Evolutionary conservation across 2,797 vertebrate species (phyloP), one percentile per base, ranked within the genome.

Genomic region (Spheniscus humboldti): DNA sequence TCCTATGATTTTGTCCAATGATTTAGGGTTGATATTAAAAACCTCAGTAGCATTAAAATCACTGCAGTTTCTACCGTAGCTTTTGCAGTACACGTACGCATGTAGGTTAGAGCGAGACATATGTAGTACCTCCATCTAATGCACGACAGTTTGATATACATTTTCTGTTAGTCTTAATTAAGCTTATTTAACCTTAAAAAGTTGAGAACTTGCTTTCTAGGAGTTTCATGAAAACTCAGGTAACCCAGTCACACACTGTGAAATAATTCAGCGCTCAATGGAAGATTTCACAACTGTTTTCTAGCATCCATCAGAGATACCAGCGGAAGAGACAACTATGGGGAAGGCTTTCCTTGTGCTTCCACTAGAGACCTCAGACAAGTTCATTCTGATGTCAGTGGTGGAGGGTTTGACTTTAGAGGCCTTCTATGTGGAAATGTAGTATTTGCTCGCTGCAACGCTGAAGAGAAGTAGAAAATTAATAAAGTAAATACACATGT

Each of bases 1-100:
- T 31, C 19, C 30, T 50, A 30, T 39, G 45, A 90, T 53, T 80
- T 93, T 76, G 7, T 43, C 37, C 16, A 75, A 35, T 18, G 22
- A 79, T 92, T 94, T 76, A 78, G 41, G 67, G 60, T 43, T 56
- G 28, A 53, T 94, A 94, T 48, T 78, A 92, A 94, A 95, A 88
- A 50, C 8, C 22, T 50, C 39, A n/a, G 64, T 45, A 77, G 22
- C 20, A 50, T 74, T 86, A 85, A 71, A 94, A 94, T 56, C 33
- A n/a, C 39, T 16, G 17, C 55, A 37, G 11, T 23, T 79, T 75
- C 56, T 48, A 39, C 19, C 17, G 41, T 20, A 55, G 43, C 5
- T 68, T 60, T 60, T 76, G 14, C 37, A 82, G 41, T 41, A 60
- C 10, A 7, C 6, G 8, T 22, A 63, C 2, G 13, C 4, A 9